Percentiles rank a stretch among this genome's conserved stretches.
Conservation (phyloP, 2,113 vertebrate species). For the Dicerorhinus sumatrensis region DNA sequence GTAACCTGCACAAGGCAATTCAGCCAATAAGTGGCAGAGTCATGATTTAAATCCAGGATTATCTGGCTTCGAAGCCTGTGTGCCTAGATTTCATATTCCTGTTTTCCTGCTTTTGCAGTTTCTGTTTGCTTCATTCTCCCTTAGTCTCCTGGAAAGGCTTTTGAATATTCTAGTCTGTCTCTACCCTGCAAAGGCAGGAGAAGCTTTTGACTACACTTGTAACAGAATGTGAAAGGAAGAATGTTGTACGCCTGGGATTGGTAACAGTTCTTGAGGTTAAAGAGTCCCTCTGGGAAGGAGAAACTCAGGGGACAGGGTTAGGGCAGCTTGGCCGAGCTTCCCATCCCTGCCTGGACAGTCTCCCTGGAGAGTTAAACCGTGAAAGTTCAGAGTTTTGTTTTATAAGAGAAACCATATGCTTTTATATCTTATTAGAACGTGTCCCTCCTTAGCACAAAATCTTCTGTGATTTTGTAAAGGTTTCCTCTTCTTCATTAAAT, state of each 20-base stretch:
- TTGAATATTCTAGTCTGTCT: neutral
- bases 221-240: constrained; percentile 8
- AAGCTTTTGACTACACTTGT: neutral
- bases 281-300: neutral
- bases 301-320: neutral
- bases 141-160: neutral
- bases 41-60: neutral
- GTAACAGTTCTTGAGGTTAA: neutral
- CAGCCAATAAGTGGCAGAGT: neutral
- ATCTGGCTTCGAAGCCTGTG: neutral
- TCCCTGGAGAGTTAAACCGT: neutral
- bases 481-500: constrained; percentile 32
- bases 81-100: neutral
- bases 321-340: neutral
- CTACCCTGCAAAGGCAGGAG: neutral
- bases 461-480: neutral
- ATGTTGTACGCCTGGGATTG: neutral
- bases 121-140: neutral
- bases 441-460: neutral
- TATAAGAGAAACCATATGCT: neutral
- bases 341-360: neutral
- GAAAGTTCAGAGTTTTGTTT: constrained; percentile 5
- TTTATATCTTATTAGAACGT: neutral
- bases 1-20: neutral
- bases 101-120: constrained; percentile 5